Conservation (phyloP, 2,888 invertebrate genomes). For the Andrena chrysosceles region DNA sequence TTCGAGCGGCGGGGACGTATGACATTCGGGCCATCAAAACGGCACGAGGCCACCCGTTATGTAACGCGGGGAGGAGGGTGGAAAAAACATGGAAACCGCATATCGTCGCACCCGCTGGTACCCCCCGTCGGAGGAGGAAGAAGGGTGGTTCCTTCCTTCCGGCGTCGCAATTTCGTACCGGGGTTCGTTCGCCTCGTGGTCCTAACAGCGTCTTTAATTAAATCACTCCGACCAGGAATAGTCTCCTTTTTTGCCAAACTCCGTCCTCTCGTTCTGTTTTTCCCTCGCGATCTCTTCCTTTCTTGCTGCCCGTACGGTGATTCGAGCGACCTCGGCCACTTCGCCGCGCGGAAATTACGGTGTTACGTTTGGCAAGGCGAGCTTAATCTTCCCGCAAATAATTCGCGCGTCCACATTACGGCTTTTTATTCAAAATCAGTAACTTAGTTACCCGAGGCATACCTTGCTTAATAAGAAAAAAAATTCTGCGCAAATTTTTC, state of each 20-base stretch:
- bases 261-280: conserved; percentile 20
- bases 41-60: conserved; percentile 81
- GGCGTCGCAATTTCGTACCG: conserved; percentile 76
- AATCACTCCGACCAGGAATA: conserved; percentile 75
- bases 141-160: conserved; percentile 82
- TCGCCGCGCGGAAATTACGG: conserved; percentile 61
- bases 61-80: conserved; percentile 76
- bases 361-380: conserved; percentile 58
- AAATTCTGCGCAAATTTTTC: background rate
- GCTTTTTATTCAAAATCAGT: conserved; percentile 24
- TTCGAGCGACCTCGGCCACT: conserved; percentile 55
- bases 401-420: conserved; percentile 43
- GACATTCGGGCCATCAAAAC: conserved; percentile 81
- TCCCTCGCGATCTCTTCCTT: conserved; percentile 3
- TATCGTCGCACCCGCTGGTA: conserved; percentile 81
- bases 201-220: conserved; percentile 80
- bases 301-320: conserved; percentile 7
- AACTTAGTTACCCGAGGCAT: conserved; percentile 14
- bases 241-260: conserved; percentile 63
- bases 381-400: conserved; percentile 59
- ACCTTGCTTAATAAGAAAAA: background rate
- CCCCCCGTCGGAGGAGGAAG: conserved; percentile 56
- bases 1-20: conserved; percentile 75
- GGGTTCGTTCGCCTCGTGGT: conserved; percentile 66
- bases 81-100: conserved; percentile 86